Evolutionary conservation across 2,113 vertebrate genomes (phyloP), one percentile per base, ranked within the genome.

Genomic region (Coreoperca whiteheadi): DNA sequence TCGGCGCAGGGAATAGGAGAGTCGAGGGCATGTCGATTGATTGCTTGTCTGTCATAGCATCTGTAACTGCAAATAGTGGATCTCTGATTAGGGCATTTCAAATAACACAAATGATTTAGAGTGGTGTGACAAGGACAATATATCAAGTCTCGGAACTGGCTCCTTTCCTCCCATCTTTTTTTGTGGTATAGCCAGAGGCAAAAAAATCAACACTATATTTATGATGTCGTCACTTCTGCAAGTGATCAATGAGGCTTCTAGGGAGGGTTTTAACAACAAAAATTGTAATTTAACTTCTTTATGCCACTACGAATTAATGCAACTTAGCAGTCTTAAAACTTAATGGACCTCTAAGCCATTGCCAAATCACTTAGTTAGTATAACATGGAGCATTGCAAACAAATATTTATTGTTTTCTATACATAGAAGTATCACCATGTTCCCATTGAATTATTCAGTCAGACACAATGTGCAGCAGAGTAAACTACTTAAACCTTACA

Each of bases 1-100:
- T 88, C 83, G 74, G 76, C n/a, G 23, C 51, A 61, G 65, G 84
- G 82, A 87, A 82, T 61, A 79, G 50, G 83, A 88, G 82, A 83
- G 87, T 83, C 11, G 9, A 74, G 73, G 76, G 34, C 66, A 77
- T 64, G 63, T 74, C 69, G 64, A 83, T 83, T 73, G 66, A 84
- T 83, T 82, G 79, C 72, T 64, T 84, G 71, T 81, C 86, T 79
- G 81, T 85, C 83, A 86, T 43, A n/a, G 48, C 16, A 56, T 86
- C 66, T 81, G 32, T 71, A n/a, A 54, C 59, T 84, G 74, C 69
- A 78, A 46, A 73, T 72, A 37, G 69, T 65, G n/a, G 53, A 74
- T 51, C 39, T 76, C 64, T 70, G 81, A 83, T 82, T 86, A 53
- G 67, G 60, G 23, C 21, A 68, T 74, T 84, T 82, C 68, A 79